Evolutionary conservation across 2,888 invertebrate genomes (phyloP), one percentile per base, ranked within the genome.

Genomic region (Drosophila putrida): DNA sequence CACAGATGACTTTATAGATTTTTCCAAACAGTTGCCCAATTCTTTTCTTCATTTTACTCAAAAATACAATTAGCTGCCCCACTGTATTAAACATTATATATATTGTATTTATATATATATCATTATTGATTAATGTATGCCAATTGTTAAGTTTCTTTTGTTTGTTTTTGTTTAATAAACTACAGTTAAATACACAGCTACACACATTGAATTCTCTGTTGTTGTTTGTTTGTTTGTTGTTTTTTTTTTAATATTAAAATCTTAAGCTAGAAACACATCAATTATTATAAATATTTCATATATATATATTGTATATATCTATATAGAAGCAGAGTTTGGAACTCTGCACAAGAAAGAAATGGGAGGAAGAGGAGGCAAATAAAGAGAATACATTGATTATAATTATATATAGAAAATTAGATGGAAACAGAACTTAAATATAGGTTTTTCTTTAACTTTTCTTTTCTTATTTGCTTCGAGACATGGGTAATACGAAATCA

Each of bases 1-100:
- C 92, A 92, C 92, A 92, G 92, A 91, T 92, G 91, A 91, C 92
- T 92, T 92, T 92, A 90, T 92, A 89, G 88, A 76, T 80, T 57
- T 87, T 69, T 57, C 74, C 84, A 82, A 75, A 80, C 63, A 57
- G 74, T 80, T 83, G 65, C 82, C 75, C 66, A 68, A 71, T 71
- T 69, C 65, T 50, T 73, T 67, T 46, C 28, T 25, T 33, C 9
- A 46, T 60, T 71, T 71, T 83, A 70, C 65, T 62, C 83, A 49
- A 71, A 75, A 70, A 80, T 73, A 74, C 75, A 81, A 65, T 50
- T 75, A 73, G 61, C 75, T 73, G 72, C 58, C 54, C 44, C 61
- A 75, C 61, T 59, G 58, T 75, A 59, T 64, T 60, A 53, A 62
- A 58, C 38, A 35, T 44, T 55, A 54, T 62, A 35, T 53, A 51